Evolutionary conservation across 1,140 invertebrate species (phyloP).

Genomic region (Cotesia vestalis): DNA sequence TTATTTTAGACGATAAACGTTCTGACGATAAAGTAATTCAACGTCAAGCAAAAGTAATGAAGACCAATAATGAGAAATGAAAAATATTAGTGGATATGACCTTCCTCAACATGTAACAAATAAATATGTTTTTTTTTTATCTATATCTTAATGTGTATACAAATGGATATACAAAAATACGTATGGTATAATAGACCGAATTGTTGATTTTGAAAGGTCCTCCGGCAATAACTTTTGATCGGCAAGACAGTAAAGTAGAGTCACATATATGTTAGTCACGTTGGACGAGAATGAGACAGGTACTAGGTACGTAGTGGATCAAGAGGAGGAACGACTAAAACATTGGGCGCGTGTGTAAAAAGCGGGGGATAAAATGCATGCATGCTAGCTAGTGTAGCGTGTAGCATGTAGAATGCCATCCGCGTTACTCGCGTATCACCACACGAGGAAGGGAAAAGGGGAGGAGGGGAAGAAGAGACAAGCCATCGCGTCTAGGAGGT

Average conservation of each 20-base stretch:
- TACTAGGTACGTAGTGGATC: not conserved
- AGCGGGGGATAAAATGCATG: constrained; percentile 42
- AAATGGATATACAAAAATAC: not conserved
- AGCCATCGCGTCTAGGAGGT: constrained; percentile 26
- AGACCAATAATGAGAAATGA: not conserved
- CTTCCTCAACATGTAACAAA: not conserved
- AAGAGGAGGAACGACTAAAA: constrained; percentile 2
- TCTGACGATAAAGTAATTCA: too few species aligned
- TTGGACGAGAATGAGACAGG: not conserved
- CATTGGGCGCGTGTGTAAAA: constrained; percentile 20
- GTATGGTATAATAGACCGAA: not conserved
- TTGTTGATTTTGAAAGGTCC: constrained; percentile 1
- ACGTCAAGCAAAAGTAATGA: too few species aligned
- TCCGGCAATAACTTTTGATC: constrained; percentile 10
- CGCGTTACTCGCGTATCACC: constrained; percentile 18
- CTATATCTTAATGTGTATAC: constrained; percentile 26
- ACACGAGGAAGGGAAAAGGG: constrained; percentile 1
- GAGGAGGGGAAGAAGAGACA: constrained; percentile 27
- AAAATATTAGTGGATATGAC: not conserved
- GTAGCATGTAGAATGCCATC: constrained; percentile 13
- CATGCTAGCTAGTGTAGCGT: constrained; percentile 12
- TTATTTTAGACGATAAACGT: not conserved
- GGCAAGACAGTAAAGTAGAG: constrained; percentile 3
- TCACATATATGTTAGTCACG: not conserved
- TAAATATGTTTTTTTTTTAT: not conserved